Conservation (phyloP, 2,797 vertebrate genomes). For the Rallus crepitans region DNA sequence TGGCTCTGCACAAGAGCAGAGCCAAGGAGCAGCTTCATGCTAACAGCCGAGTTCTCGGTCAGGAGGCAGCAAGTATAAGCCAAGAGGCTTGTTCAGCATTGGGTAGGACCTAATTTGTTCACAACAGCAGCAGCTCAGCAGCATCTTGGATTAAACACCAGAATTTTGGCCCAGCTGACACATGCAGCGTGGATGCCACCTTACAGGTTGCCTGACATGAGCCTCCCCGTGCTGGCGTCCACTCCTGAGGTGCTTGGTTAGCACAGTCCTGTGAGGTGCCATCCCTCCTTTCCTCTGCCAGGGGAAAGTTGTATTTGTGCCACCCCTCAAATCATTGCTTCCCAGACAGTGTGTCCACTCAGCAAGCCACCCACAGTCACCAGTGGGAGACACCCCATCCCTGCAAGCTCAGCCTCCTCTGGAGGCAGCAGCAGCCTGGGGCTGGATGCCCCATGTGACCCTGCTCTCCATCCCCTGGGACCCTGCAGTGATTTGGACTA, state of each 20-base stretch:
- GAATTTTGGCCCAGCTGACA: not conserved
- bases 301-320: not conserved
- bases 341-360: not conserved
- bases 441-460: accelerated
- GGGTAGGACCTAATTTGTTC: not conserved
- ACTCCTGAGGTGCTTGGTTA: accelerated
- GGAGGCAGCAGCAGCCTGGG: not conserved
- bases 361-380: not conserved
- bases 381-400: not conserved
- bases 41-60: not conserved
- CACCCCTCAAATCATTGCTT: not conserved
- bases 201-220: not conserved
- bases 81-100: not conserved
- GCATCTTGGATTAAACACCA: constrained; percentile 4
- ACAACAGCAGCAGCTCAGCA: not conserved
- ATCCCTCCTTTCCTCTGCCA: not conserved
- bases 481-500: not conserved
- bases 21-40: constrained; percentile 17
- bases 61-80: not conserved
- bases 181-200: not conserved
- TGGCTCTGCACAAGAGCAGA: not conserved
- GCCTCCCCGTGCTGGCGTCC: not conserved
- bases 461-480: no score
- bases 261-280: not conserved
- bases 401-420: not conserved